Conservation (phyloP, 2,797 vertebrate species). For the Aplochiton taeniatus region DNA sequence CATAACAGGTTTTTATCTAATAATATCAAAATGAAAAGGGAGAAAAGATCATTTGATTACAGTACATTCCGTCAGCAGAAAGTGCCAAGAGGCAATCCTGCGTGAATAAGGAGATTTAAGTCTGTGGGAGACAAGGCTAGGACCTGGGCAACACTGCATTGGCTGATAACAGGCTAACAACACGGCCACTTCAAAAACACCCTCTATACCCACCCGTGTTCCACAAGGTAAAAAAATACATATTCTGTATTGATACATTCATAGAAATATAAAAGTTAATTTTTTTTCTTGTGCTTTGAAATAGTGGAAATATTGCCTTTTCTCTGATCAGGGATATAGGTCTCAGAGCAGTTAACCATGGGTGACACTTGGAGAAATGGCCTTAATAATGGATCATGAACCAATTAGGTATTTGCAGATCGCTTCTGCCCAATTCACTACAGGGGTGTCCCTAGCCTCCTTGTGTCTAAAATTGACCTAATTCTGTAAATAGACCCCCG, state of each 20-base stretch:
- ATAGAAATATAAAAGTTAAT: slow-evolving; percentile 75
- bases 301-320: slow-evolving; percentile 64
- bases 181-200: slow-evolving; percentile 35
- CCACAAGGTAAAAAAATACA: slow-evolving; percentile 76
- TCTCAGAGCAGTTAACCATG: slow-evolving; percentile 42
- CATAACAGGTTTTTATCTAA: slow-evolving; percentile 70
- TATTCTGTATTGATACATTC: slow-evolving; percentile 76
- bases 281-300: slow-evolving; percentile 68
- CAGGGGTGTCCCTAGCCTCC: slow-evolving; percentile 26
- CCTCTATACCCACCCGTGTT: slow-evolving; percentile 46
- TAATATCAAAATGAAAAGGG: slow-evolving; percentile 71
- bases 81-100: slow-evolving; percentile 56
- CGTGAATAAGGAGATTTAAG: slow-evolving; percentile 52
- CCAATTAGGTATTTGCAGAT: slow-evolving; percentile 43
- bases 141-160: slow-evolving; percentile 53
- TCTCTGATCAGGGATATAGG: slow-evolving; percentile 44
- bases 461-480: slow-evolving; percentile 37
- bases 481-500: slow-evolving; percentile 37
- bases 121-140: slow-evolving; percentile 33
- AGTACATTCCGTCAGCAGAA: slow-evolving; percentile 74
- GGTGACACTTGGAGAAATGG: slow-evolving; percentile 36
- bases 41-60: slow-evolving; percentile 56
- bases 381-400: slow-evolving; percentile 32
- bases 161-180: slow-evolving; percentile 34
- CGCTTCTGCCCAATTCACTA: slow-evolving; percentile 45